Percentiles rank a stretch among this genome's conserved stretches.
These are phyloP conservation scores for Neotoma lepida DNA, from an alignment of 2,113 vertebrate species.

Conservation along the genomic window DNA sequence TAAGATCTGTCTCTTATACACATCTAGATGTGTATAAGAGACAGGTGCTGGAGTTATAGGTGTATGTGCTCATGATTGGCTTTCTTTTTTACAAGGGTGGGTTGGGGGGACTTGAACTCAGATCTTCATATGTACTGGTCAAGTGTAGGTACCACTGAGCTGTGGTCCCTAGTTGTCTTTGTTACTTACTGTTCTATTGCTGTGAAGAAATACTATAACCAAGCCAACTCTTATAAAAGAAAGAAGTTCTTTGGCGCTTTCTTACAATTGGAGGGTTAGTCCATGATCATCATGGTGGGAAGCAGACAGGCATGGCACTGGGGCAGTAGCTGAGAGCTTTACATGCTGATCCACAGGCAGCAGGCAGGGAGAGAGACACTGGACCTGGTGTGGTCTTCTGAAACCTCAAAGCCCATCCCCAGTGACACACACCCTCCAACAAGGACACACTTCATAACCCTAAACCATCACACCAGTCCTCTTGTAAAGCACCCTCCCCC, in stretches of 20 bases:
- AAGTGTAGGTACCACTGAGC: neutral
- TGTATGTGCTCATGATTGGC: too few relatives aligned
- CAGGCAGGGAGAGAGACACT: too few relatives aligned
- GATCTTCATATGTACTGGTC: neutral
- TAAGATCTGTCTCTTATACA: too few relatives aligned
- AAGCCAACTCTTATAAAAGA: neutral
- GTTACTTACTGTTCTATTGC: neutral
- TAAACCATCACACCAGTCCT: neutral
- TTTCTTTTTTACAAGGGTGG: too few relatives aligned
- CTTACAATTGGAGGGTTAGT: neutral
- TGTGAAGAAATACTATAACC: neutral
- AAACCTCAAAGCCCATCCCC: neutral
- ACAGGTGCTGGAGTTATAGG: too few relatives aligned
- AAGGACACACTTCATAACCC: neutral
- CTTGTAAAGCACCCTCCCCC: neutral
- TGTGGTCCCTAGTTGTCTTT: neutral
- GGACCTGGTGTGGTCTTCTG: too few relatives aligned
- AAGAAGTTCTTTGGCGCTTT: neutral
- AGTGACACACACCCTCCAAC: neutral
- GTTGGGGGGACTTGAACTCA: too few relatives aligned
- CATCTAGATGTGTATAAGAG: too few relatives aligned
- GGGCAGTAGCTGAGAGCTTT: neutral
- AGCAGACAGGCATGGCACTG: neutral
- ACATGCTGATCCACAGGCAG: neutral
- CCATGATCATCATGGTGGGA: neutral